Evolutionary conservation across 2,888 invertebrate genomes (phyloP).

Genomic region (Sphinx pinastri): DNA sequence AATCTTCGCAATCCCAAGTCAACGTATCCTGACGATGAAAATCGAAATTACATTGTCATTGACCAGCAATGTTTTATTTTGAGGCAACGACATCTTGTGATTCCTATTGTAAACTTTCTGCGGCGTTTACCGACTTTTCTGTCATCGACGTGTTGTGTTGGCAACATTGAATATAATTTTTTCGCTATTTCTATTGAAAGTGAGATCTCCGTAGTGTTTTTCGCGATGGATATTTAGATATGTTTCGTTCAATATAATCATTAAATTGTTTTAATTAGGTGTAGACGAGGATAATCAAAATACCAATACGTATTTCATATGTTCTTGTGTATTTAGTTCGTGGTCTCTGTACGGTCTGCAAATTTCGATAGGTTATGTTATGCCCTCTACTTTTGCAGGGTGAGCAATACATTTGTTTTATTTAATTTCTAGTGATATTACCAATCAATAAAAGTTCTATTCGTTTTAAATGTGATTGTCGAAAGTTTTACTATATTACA

Average conservation of each 20-base stretch:
- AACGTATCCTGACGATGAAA: too few relatives aligned
- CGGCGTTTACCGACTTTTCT: background rate
- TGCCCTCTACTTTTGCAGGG: slow-evolving; percentile 60
- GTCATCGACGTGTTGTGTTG: slow-evolving; percentile 9
- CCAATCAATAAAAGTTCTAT: background rate
- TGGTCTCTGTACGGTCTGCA: slow-evolving; percentile 16
- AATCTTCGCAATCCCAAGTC: too few relatives aligned
- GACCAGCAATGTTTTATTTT: background rate
- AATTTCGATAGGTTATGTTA: slow-evolving; percentile 67
- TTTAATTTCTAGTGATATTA: slow-evolving; percentile 30
- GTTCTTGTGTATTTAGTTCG: background rate
- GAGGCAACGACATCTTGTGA: background rate
- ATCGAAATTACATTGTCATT: background rate
- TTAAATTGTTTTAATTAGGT: slow-evolving; percentile 36
- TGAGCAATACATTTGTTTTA: slow-evolving; percentile 62
- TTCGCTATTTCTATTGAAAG: slow-evolving; percentile 31
- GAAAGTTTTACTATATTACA: background rate
- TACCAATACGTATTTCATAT: background rate
- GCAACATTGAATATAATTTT: background rate
- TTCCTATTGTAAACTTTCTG: background rate
- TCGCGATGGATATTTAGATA: slow-evolving; percentile 45
- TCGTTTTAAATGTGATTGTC: too few relatives aligned
- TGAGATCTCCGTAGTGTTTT: slow-evolving; percentile 48
- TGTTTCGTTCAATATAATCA: slow-evolving; percentile 44
- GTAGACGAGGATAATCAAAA: slow-evolving; percentile 30